These are phyloP conservation scores for Pseudomugil tenellus DNA, from an alignment of 2,797 vertebrate species.

Conservation along the genomic window DNA sequence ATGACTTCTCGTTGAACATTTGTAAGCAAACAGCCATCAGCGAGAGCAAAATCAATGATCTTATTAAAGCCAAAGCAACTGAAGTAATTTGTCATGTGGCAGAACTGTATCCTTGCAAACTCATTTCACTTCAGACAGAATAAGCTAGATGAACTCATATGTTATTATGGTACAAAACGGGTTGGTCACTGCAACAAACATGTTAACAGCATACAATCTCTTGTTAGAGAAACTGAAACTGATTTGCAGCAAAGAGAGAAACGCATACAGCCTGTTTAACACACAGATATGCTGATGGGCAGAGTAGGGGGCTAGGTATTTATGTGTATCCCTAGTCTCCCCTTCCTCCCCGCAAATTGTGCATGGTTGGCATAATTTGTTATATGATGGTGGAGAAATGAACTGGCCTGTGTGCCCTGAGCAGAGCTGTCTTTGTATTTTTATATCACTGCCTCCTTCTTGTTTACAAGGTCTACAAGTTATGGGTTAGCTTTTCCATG, in stretches of 20 bases:
- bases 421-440: constrained; percentile 49
- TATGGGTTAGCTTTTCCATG: constrained; percentile 47
- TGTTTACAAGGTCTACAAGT: constrained; percentile 60
- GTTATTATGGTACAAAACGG: neutral
- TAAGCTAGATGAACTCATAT: neutral
- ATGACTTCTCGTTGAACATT: neutral
- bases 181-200: neutral
- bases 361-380: constrained; percentile 65
- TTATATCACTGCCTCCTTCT: constrained; percentile 49
- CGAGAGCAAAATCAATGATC: constrained; percentile 2
- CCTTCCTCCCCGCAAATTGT: constrained; percentile 2
- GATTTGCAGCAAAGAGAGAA: neutral
- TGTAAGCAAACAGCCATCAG: constrained; percentile 15
- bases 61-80: constrained; percentile 5
- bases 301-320: neutral
- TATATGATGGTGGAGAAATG: constrained; percentile 39
- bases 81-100: neutral
- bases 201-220: neutral
- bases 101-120: constrained; percentile 9
- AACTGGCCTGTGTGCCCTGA: constrained; percentile 50
- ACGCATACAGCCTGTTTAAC: neutral
- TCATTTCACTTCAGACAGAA: neutral
- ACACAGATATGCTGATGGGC: neutral
- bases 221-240: neutral
- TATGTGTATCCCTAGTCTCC: constrained; percentile 23